Percentiles rank a stretch among this genome's conserved stretches.
These are phyloP conservation scores for Coecobrya sp. DNA, from an alignment of 2,888 invertebrate genomes.

Conservation along the genomic window DNA sequence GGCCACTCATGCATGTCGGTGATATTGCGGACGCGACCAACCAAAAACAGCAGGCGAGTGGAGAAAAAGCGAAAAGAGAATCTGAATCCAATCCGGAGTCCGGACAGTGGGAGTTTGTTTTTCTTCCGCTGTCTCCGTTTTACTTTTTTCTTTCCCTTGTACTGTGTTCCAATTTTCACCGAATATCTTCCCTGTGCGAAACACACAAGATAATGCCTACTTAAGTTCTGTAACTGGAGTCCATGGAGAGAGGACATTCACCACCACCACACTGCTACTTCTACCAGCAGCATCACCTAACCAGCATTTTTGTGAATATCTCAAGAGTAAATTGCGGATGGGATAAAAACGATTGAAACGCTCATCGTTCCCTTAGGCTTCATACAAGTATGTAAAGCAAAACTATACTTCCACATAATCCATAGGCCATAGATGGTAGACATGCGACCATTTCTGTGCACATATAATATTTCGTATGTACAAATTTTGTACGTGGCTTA, in stretches of 20 bases:
- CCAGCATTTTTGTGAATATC: slow-evolving; percentile 37
- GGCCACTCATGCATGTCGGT: slow-evolving; percentile 66
- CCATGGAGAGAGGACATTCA: slow-evolving; percentile 50
- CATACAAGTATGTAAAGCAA: slow-evolving; percentile 1
- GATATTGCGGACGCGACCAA: slow-evolving; percentile 62
- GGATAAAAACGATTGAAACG: slow-evolving; percentile 64
- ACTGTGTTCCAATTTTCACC: slow-evolving; percentile 21
- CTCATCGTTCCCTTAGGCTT: neutral
- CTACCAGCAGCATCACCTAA: slow-evolving; percentile 31
- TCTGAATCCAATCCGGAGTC: slow-evolving; percentile 49
- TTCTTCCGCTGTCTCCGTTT: slow-evolving; percentile 41
- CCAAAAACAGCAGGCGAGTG: slow-evolving; percentile 44
- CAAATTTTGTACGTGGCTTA: slow-evolving; percentile 6
- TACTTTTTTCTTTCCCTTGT: slow-evolving; percentile 27
- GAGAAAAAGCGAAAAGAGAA: neutral
- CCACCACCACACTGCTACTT: slow-evolving; percentile 21
- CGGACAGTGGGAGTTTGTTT: slow-evolving; percentile 59
- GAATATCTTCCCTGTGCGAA: slow-evolving; percentile 43
- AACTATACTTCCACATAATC: slow-evolving; percentile 39
- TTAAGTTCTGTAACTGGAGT: slow-evolving; percentile 30
- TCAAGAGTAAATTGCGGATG: slow-evolving; percentile 65
- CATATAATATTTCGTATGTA: slow-evolving; percentile 7
- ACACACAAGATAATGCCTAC: slow-evolving; percentile 49
- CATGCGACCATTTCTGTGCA: slow-evolving; percentile 3
- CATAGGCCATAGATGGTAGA: neutral